phyloP scores from a whole-genome alignment of 2,113 vertebrate genomes.

The Dissostichus mawsoni region DNA sequence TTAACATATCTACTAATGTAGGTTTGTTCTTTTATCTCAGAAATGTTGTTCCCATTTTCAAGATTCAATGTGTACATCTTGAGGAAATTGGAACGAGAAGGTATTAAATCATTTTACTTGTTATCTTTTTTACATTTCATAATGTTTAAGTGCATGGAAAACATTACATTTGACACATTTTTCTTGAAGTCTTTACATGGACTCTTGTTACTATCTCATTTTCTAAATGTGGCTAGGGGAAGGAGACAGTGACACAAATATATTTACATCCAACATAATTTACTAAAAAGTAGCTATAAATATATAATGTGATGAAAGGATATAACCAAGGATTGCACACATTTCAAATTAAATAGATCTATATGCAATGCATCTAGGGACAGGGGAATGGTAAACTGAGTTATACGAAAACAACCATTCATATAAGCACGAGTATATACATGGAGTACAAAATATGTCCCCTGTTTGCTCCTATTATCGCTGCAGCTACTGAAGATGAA shows the following conservation, averaged over 20 bases:
- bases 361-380: constrained; percentile 9
- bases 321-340: not conserved
- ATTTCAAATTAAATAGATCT: constrained; percentile 16
- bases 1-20: not conserved
- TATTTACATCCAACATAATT: constrained; percentile 41
- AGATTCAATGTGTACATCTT: not conserved
- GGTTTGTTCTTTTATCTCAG: not conserved
- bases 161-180: not conserved
- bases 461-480: constrained; percentile 7
- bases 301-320: not conserved
- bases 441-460: constrained; percentile 12
- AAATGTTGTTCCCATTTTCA: not conserved
- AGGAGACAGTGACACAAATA: constrained; percentile 32
- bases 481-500: constrained; percentile 36
- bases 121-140: not conserved
- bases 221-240: constrained; percentile 15
- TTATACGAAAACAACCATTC: constrained; percentile 18
- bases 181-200: not conserved
- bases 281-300: constrained; percentile 22
- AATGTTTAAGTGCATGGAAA: not conserved
- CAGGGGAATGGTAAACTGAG: not conserved
- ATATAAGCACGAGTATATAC: constrained; percentile 11
- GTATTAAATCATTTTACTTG: not conserved
- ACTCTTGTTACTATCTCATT: constrained; percentile 2
- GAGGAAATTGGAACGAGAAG: not conserved